These are phyloP conservation scores for Phoebastria nigripes DNA, from an alignment of 2,797 vertebrate species.

Conservation along the genomic window DNA sequence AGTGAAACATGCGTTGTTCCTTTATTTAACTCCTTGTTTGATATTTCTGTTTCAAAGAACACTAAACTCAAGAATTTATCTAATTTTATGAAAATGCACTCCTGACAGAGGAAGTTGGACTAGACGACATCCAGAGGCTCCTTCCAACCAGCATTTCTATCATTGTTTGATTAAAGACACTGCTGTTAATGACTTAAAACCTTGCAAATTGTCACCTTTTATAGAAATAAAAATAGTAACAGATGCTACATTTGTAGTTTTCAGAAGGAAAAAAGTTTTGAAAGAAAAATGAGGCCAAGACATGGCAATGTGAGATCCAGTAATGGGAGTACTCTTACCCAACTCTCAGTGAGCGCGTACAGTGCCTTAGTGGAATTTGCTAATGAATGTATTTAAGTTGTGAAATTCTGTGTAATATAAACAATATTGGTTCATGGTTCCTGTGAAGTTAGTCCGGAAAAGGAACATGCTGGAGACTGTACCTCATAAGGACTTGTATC, in stretches of 20 bases:
- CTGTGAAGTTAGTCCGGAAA: background rate
- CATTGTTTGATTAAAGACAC: background rate
- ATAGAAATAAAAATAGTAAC: background rate
- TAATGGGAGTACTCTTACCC: background rate
- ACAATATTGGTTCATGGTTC: background rate
- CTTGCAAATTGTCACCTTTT: background rate
- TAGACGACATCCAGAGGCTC: background rate
- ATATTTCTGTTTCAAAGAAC: background rate
- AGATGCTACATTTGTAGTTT: background rate
- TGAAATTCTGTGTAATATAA: background rate
- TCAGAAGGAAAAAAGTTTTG: background rate
- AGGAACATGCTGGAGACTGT: background rate
- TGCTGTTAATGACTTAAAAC: background rate
- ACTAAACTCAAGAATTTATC: background rate
- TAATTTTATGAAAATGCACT: background rate
- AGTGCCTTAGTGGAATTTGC: background rate
- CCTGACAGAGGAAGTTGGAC: background rate
- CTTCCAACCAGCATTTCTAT: background rate
- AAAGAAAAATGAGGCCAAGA: background rate
- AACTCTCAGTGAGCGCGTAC: accelerated
- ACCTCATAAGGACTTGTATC: background rate
- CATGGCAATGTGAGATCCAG: background rate
- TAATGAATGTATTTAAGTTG: background rate
- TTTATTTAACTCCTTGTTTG: background rate
- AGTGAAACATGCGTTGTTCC: background rate